These are phyloP conservation scores for Candoia aspera DNA, from an alignment of 2,113 vertebrate genomes.

Conservation along the genomic window DNA sequence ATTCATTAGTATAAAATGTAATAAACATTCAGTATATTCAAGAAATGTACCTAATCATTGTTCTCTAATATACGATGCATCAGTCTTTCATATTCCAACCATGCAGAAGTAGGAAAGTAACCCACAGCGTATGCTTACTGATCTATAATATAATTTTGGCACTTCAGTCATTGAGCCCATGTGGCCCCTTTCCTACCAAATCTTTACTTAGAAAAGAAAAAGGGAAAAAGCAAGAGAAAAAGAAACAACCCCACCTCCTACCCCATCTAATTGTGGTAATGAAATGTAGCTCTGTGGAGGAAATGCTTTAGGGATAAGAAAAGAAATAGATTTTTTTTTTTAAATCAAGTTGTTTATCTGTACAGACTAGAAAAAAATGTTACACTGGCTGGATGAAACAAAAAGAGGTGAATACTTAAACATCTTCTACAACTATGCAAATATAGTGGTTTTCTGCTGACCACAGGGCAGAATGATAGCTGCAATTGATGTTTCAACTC, in stretches of 20 bases:
- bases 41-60: not conserved
- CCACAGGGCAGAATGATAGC: not conserved
- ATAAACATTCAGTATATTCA: not conserved
- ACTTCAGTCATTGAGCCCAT: not conserved
- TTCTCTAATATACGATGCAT: not conserved
- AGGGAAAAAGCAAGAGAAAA: not conserved
- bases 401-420: constrained; percentile 15
- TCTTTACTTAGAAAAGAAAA: not conserved
- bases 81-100: not conserved
- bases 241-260: not conserved
- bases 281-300: constrained; percentile 3
- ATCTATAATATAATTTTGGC: not conserved
- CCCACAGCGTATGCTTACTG: not conserved
- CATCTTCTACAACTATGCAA: not conserved
- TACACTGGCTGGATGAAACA: constrained; percentile 26
- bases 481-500: not conserved
- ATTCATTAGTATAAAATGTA: not conserved
- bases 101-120: not conserved
- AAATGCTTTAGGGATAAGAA: constrained; percentile 15
- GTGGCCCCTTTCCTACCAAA: not conserved
- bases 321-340: not conserved
- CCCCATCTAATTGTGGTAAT: not conserved
- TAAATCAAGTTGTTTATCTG: not conserved
- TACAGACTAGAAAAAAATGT: constrained; percentile 27
- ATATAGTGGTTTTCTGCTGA: not conserved